Percentiles rank a stretch among this genome's conserved stretches.
Evolutionary conservation across 2,888 invertebrate genomes (phyloP).

Genomic region (Petrolisthes cinctipes): DNA sequence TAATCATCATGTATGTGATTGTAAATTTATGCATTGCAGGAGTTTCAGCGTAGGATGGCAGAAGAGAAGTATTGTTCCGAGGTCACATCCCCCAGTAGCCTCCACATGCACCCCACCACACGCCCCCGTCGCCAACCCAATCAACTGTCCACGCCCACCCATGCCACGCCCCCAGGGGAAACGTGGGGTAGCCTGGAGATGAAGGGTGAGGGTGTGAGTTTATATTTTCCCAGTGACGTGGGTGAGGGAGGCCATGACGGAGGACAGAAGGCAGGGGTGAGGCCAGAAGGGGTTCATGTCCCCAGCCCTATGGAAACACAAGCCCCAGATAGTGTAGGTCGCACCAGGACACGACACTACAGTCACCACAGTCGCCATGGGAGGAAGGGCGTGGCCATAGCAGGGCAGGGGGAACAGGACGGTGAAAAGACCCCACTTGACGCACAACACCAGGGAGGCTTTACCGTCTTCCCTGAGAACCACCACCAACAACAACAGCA

Average conservation of each 20-base stretch:
- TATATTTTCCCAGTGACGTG: neutral
- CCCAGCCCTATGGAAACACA: too few relatives aligned
- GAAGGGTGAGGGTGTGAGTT: neutral
- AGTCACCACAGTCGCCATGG: neutral
- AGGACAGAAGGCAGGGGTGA: neutral
- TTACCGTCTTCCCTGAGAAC: neutral
- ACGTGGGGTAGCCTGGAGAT: neutral
- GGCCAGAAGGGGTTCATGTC: too few relatives aligned
- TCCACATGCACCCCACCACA: neutral
- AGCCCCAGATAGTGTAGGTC: neutral
- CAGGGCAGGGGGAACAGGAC: neutral
- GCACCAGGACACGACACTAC: neutral
- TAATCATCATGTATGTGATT: neutral
- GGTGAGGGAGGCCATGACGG: neutral
- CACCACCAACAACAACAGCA: neutral
- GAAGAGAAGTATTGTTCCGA: slow-evolving; percentile 38
- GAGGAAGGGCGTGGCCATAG: neutral
- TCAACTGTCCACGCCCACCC: neutral
- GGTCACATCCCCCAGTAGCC: slow-evolving; percentile 16
- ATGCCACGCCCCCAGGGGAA: neutral
- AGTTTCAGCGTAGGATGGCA: slow-evolving; percentile 31
- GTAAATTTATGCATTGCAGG: neutral
- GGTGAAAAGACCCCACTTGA: neutral
- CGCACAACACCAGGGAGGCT: neutral
- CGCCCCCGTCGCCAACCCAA: slow-evolving; percentile 3